Base-by-base conservation (phyloP, 1,140 invertebrate genomes). In the Acromyrmex heyeri region DNA sequence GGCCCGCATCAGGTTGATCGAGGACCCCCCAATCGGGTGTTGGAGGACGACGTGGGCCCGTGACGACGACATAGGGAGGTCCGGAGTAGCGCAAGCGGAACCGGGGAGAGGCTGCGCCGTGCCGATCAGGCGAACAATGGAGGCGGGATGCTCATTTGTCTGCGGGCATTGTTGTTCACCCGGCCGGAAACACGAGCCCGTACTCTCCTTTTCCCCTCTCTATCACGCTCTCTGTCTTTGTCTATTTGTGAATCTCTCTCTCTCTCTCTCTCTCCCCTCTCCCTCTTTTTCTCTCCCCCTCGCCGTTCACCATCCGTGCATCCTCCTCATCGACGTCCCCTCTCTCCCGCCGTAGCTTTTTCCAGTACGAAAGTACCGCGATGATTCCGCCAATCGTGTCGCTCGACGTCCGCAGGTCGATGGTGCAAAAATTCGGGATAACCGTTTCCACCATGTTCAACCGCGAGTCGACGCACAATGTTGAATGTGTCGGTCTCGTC, bases 131-230 rank as follows among this genome's bases (percentile, higher is more conserved):
- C 92, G 93, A 95, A 95, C 94, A 95, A 95, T 95, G 93, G 92
- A 95, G 94, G 94, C 94, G 94, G 95, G 94, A 95, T 95, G 95
- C 94, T 95, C 95, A 95, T 95, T 95, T 95, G 95, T 95, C 94
- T 95, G 94, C 93, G 92, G 92, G 94, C 93, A 95, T 95, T 95
- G 94, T 95, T 95, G 94, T 92, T 93, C 91, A 92, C 90, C 91
- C 94, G 91, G 91, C 91, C 92, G 92, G 95, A 95, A 94, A 95
- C 92, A 94, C 93, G 94, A 95, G 94, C 93, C 90, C 87, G 85
- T 91, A 91, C 78, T 90, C 90, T 87, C 73, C 75, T 88, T 86
- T 87, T 78, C 88, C 86, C 82, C 77, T 88, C 73, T 77, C 81
- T 88, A 90, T 87, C 86, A 85, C 82, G 61, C 79, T 88, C 69